Conservation (phyloP, 1,140 invertebrate species). For the Zaprionus inermis region DNA sequence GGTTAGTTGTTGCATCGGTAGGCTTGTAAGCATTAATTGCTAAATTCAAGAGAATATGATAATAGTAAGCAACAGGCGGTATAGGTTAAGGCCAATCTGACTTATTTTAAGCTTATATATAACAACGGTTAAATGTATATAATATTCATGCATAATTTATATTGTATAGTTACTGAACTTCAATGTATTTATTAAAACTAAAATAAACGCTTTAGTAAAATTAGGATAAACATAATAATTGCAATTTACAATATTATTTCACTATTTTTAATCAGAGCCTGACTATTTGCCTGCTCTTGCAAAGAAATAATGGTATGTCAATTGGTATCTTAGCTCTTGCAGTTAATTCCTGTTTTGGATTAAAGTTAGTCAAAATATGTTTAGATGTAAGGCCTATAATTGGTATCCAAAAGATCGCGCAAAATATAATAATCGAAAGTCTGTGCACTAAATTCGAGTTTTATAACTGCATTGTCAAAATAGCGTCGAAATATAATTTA, state of each 20-base stretch:
- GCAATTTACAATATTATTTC: too few species aligned
- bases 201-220: not conserved
- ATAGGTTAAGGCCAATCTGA: not conserved
- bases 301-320: too few species aligned
- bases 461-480: not conserved
- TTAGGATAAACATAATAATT: not conserved
- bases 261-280: too few species aligned
- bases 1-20: constrained; percentile 99
- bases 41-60: constrained; percentile 83
- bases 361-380: too few species aligned
- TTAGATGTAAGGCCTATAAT: not conserved
- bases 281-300: too few species aligned
- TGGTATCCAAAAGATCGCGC: too few species aligned
- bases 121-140: too few species aligned
- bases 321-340: too few species aligned
- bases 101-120: not conserved
- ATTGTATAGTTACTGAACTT: not conserved
- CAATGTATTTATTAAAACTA: not conserved
- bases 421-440: not conserved
- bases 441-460: not conserved
- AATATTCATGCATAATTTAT: too few species aligned
- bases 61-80: not conserved
- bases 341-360: not conserved
- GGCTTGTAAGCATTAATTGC: constrained; percentile 99
- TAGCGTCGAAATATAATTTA: not conserved